Evolutionary conservation across 2,797 vertebrate species (phyloP), one percentile per base, ranked within the genome.

Genomic region (Heterohyrax brucei): DNA sequence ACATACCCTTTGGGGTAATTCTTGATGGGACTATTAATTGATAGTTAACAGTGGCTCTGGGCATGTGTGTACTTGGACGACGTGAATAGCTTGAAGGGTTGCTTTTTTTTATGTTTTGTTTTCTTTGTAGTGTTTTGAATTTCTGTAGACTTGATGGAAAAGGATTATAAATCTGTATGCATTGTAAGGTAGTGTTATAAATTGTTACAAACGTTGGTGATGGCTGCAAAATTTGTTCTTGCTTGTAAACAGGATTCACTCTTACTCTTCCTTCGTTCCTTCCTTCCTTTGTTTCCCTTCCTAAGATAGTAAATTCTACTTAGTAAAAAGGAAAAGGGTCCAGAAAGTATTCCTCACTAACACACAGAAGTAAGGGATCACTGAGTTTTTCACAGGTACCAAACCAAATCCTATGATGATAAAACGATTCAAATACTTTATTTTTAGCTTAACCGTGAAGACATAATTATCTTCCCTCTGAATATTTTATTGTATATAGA

Each of bases 41-140:
- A 18, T 62, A 66, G 48, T 78, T 78, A 77, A 70, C 73, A 59
- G 33, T 85, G 33, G 22, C 84, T 85, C 66, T 39, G 22, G 95
- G 50, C 46, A 62, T 66, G 14, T 86, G 39, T 80, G 16, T 77
- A 68, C 62, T 72, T 89, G 89, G 66, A 95, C 46, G 59, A 78
- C 30, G 53, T 59, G 48, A 28, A 76, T 66, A 30, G 26, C 19
- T 92, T 93, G 91, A 50, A 95, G 64, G 19, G 33, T n/a, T 9
- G 18, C 30, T 86, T 91, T 66, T 73, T 59, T 21, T 13, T 88
- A 80, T 79, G 46, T 92, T 93, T 87, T 68, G 83, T 28, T 72
- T 48, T 28, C 59, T 96, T 96, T 90, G 62, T 81, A 90, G 24
- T 95, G 48, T 92, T 96, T 96, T 89, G 90, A 87, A 94, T 30